phyloP scores from a whole-genome alignment of 2,888 invertebrate genomes.

The Drosophila nr. perissopoda region DNA sequence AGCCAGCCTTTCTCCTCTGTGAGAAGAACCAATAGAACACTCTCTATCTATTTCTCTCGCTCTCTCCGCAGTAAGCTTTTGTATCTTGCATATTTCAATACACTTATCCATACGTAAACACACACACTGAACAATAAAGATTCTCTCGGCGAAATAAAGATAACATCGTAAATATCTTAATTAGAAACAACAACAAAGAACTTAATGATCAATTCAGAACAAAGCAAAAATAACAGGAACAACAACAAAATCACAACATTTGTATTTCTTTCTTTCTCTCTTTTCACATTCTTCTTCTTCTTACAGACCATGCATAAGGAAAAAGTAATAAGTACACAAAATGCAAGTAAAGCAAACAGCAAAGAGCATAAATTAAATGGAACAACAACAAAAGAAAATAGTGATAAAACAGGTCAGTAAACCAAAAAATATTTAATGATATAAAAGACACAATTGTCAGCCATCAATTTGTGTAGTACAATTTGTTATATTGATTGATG shows the following conservation, averaged over 20 bases:
- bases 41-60: neutral
- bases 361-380: slow-evolving; percentile 79
- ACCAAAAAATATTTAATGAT: slow-evolving; percentile 22
- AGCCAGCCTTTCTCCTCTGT: slow-evolving; percentile 23
- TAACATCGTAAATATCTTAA: slow-evolving; percentile 9
- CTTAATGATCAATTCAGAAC: neutral
- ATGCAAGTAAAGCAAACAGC: slow-evolving; percentile 66
- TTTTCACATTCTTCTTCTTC: slow-evolving; percentile 37
- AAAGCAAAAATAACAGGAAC: neutral
- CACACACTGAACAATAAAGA: slow-evolving; percentile 5
- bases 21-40: neutral
- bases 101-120: neutral
- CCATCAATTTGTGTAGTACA: slow-evolving; percentile 2
- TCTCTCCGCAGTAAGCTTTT: neutral
- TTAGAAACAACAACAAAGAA: slow-evolving; percentile 1
- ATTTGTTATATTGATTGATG: slow-evolving; percentile 42
- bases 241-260: slow-evolving; percentile 25
- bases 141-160: neutral
- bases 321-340: slow-evolving; percentile 69
- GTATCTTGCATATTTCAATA: neutral
- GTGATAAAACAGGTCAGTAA: slow-evolving; percentile 81
- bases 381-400: slow-evolving; percentile 74
- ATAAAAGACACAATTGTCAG: slow-evolving; percentile 11
- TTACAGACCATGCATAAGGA: slow-evolving; percentile 77
- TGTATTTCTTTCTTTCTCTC: slow-evolving; percentile 20